Base-by-base conservation (phyloP, 2,113 vertebrate species). In the Crotalus tigris region DNA sequence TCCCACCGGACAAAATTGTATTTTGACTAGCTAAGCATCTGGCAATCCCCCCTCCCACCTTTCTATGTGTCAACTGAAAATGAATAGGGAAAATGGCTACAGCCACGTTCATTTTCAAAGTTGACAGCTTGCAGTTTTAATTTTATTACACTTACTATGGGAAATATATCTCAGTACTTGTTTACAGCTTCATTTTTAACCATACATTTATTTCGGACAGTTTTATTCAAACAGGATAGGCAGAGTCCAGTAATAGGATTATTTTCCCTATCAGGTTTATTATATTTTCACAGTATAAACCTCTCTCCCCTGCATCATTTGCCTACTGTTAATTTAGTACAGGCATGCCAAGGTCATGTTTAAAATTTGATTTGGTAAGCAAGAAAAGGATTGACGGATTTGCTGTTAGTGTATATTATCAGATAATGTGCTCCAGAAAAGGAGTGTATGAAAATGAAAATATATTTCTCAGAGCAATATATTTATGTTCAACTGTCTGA, bases 301-400 rank as follows among this genome's bases (percentile, higher is more conserved):
- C 90, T 69, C 92, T 91, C 3, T 7, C 33, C 21, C 94, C 4
- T 94, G n/a, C 94, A 93, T 91, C 94, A 90, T 94, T 93, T 85
- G 5, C 61, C 39, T 55, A 23, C 12, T 90, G 75, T 94, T 96
- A 94, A 94, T 96, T 96, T 96, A 96, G 93, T 89, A 95, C 21
- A 94, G 87, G 91, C 0, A 0, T 46, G 88, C 5, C 23, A 87
- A 86, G 92, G 91, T 95, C 92, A 95, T 81, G 88, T 92, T 96
- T 91, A 91, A 87, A 95, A 94, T 93, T 95, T 96, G 24, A 86
- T 44, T 85, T 95, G 46, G 39, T 94, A 96, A 46, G 39, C 69
- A 96, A 91, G 55, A 94, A 69, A 5, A 92, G 3, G n/a, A 93
- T 59, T 94, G 94, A 95, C 91, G 89, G 11, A 94, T 95, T 81